Evolutionary conservation across 2,888 invertebrate genomes (phyloP), one percentile per base, ranked within the genome.

Genomic region (Orthosia gracilis): DNA sequence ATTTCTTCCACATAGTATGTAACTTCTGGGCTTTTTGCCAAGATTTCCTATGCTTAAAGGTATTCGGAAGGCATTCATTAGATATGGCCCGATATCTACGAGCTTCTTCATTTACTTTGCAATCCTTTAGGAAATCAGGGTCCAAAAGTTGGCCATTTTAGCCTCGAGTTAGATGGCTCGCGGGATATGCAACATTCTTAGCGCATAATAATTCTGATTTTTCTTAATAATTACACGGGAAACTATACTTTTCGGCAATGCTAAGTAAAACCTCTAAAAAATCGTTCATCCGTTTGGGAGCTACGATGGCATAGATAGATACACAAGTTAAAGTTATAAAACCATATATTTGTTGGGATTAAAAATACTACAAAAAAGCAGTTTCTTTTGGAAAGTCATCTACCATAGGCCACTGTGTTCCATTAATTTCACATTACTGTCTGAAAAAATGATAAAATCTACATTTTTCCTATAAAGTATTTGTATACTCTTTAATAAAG

Each of bases 401-500:
- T 40, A 7, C 40, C 40, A 9, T 40, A 40, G 40, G 1, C 40
- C 7, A 9, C 7, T 31, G 2, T 31, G 40, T 40, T 40, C 40
- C 40, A 40, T 40, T 9, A 4, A 40, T 40, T 71, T 47, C 9
- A 40, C 13, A 54, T 64, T 40, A 47, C 9, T 17, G 12, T 64
- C 13, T 26, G 26, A 88, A 87, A 89, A 83, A 85, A 87, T 89
- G 90, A 87, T 89, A 88, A 87, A 57, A 87, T 88, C 88, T 87
- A 87, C 88, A 87, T 89, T 72, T 85, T 85, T 73, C 69, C 74
- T 80, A 86, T 88, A 88, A 91, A 91, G 90, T 88, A 89, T 84
- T 79, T 90, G 91, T 92, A 91, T 92, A 90, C 91, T 85, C 45
- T 87, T 90, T 92, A 92, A 92, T 92, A 90, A 90, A 91, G 89